Evolutionary conservation across 2,113 vertebrate genomes (phyloP).

Genomic region (Telmatochromis brichardi): DNA sequence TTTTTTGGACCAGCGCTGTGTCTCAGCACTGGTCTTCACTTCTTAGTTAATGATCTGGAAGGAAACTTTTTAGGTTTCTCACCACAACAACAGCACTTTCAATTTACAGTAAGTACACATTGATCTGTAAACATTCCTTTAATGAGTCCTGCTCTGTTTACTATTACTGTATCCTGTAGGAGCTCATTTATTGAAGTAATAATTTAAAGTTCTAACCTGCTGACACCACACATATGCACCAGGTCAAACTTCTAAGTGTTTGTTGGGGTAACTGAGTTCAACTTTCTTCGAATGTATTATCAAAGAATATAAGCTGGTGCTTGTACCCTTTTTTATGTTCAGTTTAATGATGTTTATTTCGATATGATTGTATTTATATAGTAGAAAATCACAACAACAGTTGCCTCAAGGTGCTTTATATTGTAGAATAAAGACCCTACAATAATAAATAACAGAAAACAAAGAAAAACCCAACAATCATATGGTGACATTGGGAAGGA

Average conservation of each 20-base stretch:
- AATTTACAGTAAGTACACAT: neutral
- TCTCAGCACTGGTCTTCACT: neutral
- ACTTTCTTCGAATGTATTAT: neutral
- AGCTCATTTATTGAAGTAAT: neutral
- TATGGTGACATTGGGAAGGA: neutral
- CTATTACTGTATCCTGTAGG: neutral
- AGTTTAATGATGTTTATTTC: neutral
- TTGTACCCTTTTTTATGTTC: neutral
- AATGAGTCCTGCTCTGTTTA: neutral
- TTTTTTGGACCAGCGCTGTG: neutral
- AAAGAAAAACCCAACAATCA: neutral
- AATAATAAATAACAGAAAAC: neutral
- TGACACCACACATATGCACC: neutral
- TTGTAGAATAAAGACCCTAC: neutral
- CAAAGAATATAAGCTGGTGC: neutral
- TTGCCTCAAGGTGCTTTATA: neutral
- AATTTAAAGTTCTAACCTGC: neutral
- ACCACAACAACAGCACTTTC: neutral
- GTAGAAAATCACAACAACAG: neutral
- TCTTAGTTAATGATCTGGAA: conserved; percentile 3
- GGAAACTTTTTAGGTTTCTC: neutral
- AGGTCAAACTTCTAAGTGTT: neutral
- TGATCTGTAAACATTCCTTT: neutral
- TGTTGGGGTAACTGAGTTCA: neutral
- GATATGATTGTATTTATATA: neutral